phyloP scores from a whole-genome alignment of 2,797 vertebrate genomes.

The Oryzias dopingdopingensis region DNA sequence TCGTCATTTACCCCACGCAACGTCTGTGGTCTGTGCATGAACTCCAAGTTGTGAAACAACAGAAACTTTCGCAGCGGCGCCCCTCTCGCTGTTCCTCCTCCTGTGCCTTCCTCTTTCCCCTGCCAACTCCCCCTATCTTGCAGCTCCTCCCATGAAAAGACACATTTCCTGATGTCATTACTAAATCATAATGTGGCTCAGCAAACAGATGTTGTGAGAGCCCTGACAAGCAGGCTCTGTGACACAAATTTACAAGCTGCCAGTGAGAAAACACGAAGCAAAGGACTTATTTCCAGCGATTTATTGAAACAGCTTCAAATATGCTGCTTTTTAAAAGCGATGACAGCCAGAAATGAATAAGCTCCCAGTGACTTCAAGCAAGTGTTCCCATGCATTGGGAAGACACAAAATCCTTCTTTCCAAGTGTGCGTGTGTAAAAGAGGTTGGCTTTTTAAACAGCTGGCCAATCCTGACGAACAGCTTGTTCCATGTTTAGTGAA shows the following conservation, averaged over 20 bases:
- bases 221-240: slow-evolving; percentile 54
- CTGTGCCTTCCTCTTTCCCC: slow-evolving; percentile 53
- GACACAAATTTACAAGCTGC: slow-evolving; percentile 50
- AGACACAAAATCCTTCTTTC: slow-evolving; percentile 27
- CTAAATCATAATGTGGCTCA: slow-evolving; percentile 74
- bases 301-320: slow-evolving; percentile 22
- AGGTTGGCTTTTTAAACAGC: slow-evolving; percentile 46
- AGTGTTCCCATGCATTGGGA: slow-evolving; percentile 32
- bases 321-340: slow-evolving; percentile 5
- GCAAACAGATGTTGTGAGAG: slow-evolving; percentile 74
- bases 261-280: slow-evolving; percentile 45
- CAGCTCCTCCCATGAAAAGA: slow-evolving; percentile 72
- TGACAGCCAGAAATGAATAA: slow-evolving; percentile 16
- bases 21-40: slow-evolving; percentile 65
- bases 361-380: slow-evolving; percentile 16
- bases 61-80: slow-evolving; percentile 55
- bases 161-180: slow-evolving; percentile 77
- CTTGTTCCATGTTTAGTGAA: slow-evolving; percentile 40
- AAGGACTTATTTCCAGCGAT: slow-evolving; percentile 19
- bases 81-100: slow-evolving; percentile 69
- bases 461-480: slow-evolving; percentile 51
- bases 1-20: slow-evolving; percentile 68
- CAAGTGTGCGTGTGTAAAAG: slow-evolving; percentile 12
- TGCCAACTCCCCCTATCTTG: slow-evolving; percentile 53
- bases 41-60: slow-evolving; percentile 73